A percentile compares a stretch with the other conserved stretches of the same genome.
Evolutionary conservation across 1,140 invertebrate species (phyloP).

Genomic region (Pomacea maculata): DNA sequence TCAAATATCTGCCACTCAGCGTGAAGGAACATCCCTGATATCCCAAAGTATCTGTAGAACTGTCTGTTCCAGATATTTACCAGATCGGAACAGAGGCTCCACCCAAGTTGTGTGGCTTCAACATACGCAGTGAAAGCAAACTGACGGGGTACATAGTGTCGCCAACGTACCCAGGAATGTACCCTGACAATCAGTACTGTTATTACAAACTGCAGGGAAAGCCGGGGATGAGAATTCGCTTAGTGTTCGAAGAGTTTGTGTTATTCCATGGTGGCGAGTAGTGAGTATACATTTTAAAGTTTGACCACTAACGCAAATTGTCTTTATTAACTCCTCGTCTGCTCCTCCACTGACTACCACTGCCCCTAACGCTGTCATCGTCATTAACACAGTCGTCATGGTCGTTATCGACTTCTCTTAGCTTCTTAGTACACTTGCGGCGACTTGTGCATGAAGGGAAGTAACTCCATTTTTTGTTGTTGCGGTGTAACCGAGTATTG

Average conservation of each 20-base stretch:
- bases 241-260: constrained; percentile 98
- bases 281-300: constrained; percentile 71
- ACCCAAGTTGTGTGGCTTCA: constrained; percentile 66
- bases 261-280: constrained; percentile 98
- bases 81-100: constrained; percentile 82
- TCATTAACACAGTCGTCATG: too few relatives aligned
- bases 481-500: too few relatives aligned
- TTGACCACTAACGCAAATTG: neutral
- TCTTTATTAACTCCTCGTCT: too few relatives aligned
- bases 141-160: constrained; percentile 88
- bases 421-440: too few relatives aligned
- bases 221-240: constrained; percentile 87
- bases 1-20: neutral
- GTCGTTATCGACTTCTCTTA: too few relatives aligned
- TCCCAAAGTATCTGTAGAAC: constrained; percentile 30
- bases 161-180: constrained; percentile 98
- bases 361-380: too few relatives aligned
- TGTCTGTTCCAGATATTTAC: constrained; percentile 72
- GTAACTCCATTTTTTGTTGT: too few relatives aligned
- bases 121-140: constrained; percentile 55
- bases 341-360: too few relatives aligned
- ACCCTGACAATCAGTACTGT: constrained; percentile 95
- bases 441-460: too few relatives aligned
- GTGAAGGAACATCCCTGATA: constrained; percentile 18
- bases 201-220: constrained; percentile 93